These are phyloP conservation scores for Dendrocopos noguchii DNA, from an alignment of 2,113 vertebrate species.

Conservation along the genomic window DNA sequence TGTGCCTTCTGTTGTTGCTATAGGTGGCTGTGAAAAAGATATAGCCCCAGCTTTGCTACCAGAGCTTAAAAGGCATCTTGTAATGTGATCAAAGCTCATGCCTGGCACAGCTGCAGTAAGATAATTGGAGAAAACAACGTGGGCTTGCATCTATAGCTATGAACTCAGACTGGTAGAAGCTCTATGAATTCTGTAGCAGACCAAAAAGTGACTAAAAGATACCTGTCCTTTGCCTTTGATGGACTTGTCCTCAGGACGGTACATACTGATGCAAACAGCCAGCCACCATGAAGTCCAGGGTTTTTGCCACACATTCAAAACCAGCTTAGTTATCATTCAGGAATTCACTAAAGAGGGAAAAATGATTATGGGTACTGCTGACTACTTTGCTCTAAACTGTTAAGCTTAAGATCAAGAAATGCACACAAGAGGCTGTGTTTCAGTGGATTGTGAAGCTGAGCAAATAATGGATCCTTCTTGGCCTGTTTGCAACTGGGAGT, in stretches of 20 bases:
- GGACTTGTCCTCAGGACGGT: conserved; percentile 83
- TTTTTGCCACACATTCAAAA: conserved; percentile 73
- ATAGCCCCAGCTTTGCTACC: conserved; percentile 73
- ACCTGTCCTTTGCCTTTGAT: conserved; percentile 74
- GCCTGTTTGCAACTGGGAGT: conserved; percentile 62
- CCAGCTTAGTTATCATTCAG: conserved; percentile 71
- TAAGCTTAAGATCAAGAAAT: conserved; percentile 73
- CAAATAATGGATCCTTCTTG: conserved; percentile 78
- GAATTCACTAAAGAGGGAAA: conserved; percentile 80
- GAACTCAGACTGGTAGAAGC: conserved; percentile 78
- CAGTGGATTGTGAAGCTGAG: conserved; percentile 65
- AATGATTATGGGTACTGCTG: conserved; percentile 74
- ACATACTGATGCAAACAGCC: conserved; percentile 84
- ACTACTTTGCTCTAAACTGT: conserved; percentile 87
- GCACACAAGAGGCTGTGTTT: conserved; percentile 29
- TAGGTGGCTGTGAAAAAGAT: conserved; percentile 70
- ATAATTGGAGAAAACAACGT: conserved; percentile 69
- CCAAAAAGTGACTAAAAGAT: conserved; percentile 67
- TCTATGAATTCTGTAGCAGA: conserved; percentile 58
- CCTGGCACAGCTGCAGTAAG: conserved; percentile 81
- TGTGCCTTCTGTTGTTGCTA: conserved; percentile 74
- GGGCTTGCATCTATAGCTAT: conserved; percentile 76
- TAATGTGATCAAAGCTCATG: conserved; percentile 81
- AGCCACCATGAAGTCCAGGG: conserved; percentile 72
- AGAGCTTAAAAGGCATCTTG: conserved; percentile 78